phyloP scores from a whole-genome alignment of 2,888 invertebrate species.

The Oligia strigilis region DNA sequence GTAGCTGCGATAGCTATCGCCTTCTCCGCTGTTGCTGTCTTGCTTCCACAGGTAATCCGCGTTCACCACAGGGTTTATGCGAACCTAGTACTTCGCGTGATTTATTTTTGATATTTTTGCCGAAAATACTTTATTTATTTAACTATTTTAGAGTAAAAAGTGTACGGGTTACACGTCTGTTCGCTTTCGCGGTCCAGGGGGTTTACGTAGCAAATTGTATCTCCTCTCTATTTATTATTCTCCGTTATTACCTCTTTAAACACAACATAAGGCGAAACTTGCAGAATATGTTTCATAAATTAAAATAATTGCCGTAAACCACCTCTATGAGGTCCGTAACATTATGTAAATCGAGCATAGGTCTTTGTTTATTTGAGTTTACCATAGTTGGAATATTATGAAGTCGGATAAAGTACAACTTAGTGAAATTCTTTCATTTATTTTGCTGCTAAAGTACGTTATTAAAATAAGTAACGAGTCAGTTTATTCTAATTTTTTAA shows the following conservation, averaged over 20 bases:
- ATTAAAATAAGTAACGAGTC: not conserved
- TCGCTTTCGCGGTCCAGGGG: too few species aligned
- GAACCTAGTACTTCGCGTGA: too few species aligned
- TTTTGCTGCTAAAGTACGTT: not conserved
- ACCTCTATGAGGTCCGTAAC: conserved; percentile 50
- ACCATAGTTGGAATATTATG: conserved; percentile 20
- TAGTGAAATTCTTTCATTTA: not conserved
- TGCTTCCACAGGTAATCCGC: too few species aligned
- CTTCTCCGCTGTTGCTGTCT: too few species aligned
- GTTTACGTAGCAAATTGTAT: conserved; percentile 15
- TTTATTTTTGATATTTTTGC: too few species aligned
- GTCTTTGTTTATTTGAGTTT: conserved; percentile 52
- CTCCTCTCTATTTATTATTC: conserved; percentile 33
- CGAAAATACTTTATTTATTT: too few species aligned
- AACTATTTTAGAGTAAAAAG: too few species aligned
- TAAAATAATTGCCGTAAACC: conserved; percentile 55
- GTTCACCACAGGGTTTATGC: too few species aligned
- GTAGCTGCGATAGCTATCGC: too few species aligned
- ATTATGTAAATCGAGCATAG: conserved; percentile 55
- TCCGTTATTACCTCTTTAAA: conserved; percentile 46
- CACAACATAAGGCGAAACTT: conserved; percentile 51
- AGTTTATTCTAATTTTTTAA: not conserved
- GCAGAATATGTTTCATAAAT: conserved; percentile 60
- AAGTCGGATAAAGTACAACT: not conserved
- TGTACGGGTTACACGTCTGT: too few species aligned